Evolutionary conservation across 2,113 vertebrate genomes (phyloP), one percentile per base, ranked within the genome.

Genomic region (Forbesichthys papilliferus): DNA sequence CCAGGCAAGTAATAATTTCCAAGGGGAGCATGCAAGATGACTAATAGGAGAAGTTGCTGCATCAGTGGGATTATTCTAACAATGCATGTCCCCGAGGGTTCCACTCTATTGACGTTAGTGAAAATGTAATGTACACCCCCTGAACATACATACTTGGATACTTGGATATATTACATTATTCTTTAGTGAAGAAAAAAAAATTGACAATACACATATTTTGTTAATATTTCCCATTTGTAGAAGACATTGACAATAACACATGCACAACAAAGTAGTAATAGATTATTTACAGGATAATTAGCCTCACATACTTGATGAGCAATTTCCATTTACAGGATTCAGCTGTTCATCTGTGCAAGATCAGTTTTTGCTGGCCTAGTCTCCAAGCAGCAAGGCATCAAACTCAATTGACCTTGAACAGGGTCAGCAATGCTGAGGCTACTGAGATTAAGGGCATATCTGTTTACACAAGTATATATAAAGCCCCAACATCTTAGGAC

Each of bases 1-100:
- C 36, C 53, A 36, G 62, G 71, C 68, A 76, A 82, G 80, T 77
- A 87, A 83, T 86, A 64, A 80, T 57, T 61, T 69, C 66, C 83
- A 71, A 74, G 80, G 80, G 79, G 65, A 16, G 4, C 64, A 48
- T 33, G 55, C 71, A 14, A 16, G 74, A 74, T 85, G 79, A 81
- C 55, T 74, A 69, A 77, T 70, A 54, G 48, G 72, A 9, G 36
- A 58, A 53, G 73, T 67, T 73, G 82, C 84, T 73, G 77, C 62
- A 63, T 77, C 82, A 83, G 66, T 59, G 16, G 62, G 13, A 64
- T 16, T 27, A 36, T 11, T 52, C 49, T n/a, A 51, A 68, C 58
- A 67, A 62, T 42, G 55, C 9, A 8, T 49, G 20, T 65, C 46
- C 63, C 52, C 33, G 9, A 56, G 46, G 66, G 9, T 58, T 77